phyloP scores from a whole-genome alignment of 2,113 vertebrate species.

The Oreamnos americanus region DNA sequence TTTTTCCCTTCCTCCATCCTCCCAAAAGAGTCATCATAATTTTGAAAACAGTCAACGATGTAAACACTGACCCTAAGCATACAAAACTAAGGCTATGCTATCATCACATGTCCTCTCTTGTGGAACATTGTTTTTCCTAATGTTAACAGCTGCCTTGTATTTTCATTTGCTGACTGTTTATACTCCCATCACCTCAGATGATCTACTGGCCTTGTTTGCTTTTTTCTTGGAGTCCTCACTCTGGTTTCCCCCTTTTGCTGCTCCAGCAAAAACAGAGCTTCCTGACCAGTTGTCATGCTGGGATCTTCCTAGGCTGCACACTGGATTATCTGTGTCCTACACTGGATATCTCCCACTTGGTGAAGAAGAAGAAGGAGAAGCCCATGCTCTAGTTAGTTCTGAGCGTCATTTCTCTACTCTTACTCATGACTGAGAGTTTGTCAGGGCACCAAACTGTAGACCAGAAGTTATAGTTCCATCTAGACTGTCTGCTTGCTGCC shows the following conservation, averaged over 20 bases:
- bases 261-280: not conserved
- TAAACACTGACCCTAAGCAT: not conserved
- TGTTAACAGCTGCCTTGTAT: not conserved
- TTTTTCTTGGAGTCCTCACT: not conserved
- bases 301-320: not conserved
- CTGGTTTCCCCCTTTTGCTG: not conserved
- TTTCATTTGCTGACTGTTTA: not conserved
- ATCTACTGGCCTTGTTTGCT: not conserved
- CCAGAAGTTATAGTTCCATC: not conserved
- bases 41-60: not conserved
- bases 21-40: not conserved
- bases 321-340: not conserved
- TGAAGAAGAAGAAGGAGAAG: not conserved
- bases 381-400: not conserved
- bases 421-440: not conserved
- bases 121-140: not conserved
- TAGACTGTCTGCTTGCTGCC: not conserved
- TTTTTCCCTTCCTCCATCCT: not conserved
- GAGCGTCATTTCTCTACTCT: not conserved
- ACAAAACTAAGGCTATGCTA: not conserved
- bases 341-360: not conserved
- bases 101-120: not conserved
- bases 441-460: not conserved
- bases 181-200: not conserved
- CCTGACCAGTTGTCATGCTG: not conserved